phyloP scores from a whole-genome alignment of 2,888 invertebrate species.

The Thysanoteuthis rhombus region DNA sequence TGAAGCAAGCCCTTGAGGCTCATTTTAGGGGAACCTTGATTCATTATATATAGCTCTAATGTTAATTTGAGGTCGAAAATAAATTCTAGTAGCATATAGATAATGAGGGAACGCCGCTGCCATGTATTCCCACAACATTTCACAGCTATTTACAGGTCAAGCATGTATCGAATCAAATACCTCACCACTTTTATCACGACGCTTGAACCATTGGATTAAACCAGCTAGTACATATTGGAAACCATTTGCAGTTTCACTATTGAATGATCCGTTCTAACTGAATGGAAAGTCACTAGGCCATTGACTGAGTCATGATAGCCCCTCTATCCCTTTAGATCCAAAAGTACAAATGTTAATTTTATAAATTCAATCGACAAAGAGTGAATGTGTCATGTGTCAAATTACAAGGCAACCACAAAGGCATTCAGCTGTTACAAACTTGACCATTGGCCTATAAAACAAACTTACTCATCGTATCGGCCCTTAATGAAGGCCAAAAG shows the following conservation, averaged over 20 bases:
- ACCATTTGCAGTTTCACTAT: background rate
- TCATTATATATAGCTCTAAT: too few relatives aligned
- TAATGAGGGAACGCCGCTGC: too few relatives aligned
- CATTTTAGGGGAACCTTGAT: too few relatives aligned
- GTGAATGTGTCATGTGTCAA: background rate
- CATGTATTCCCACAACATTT: too few relatives aligned
- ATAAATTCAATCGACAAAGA: background rate
- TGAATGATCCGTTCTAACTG: background rate
- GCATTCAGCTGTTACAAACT: background rate
- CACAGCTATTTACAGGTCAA: too few relatives aligned
- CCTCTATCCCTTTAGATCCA: background rate
- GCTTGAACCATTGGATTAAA: background rate
- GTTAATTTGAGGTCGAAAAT: too few relatives aligned
- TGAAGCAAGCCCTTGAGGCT: too few relatives aligned
- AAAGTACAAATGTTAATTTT: background rate
- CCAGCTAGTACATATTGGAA: background rate
- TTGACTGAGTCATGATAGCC: background rate
- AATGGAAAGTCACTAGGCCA: background rate
- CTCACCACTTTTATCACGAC: background rate
- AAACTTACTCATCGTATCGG: background rate
- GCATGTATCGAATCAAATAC: too few relatives aligned
- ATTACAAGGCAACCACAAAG: background rate
- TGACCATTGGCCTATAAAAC: background rate
- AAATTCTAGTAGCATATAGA: too few relatives aligned
- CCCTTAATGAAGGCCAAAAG: background rate